Base-by-base conservation (phyloP, 2,888 invertebrate species). In the Dinocampus coccinellae region DNA sequence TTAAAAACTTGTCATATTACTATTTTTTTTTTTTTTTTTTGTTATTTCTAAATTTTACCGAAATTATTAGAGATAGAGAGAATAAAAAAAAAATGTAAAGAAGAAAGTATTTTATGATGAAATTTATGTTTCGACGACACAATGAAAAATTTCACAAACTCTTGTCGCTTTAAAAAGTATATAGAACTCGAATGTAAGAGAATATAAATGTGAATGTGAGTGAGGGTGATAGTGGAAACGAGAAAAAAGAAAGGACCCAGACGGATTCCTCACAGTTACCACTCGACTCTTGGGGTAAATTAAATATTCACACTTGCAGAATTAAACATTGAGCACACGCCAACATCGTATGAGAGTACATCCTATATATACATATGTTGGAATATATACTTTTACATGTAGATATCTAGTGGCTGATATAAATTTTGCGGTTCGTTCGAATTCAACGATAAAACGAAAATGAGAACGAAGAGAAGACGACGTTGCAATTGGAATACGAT, bases 221-320 rank as follows among this genome's bases (percentile, higher is more conserved):
- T n/a, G n/a, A n/a, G n/a, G n/a, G n/a, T n/a, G n/a, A n/a, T n/a
- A 29, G 7, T 4, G 29, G 3, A 29, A 29, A 29, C 29, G 29
- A 29, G 29, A 29, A n/a, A 29, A 29, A 20, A n/a, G n/a, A n/a
- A n/a, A n/a, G n/a, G n/a, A n/a, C n/a, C n/a, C n/a, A n/a, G n/a
- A n/a, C n/a, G n/a, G n/a, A n/a, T n/a, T 33, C 16, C 33, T 58
- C 34, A 47, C 16, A 39, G 24, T 55, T 20, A 22, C 39, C 10
- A 57, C 36, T 36, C 26, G 55, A 22, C 39, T 53, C 33, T 24
- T 7, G 4, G 10, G 4, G n/a, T 58, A 26, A 58, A 57, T 66
- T 66, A 66, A 66, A 66, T 66, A 66, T 66, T 66, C 66, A 66
- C 66, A 66, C 66, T 24, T 39, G 57, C 52, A 16, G 29, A 66